Evolutionary conservation across 2,113 vertebrate genomes (phyloP).

Genomic region (Stercorarius parasiticus): DNA sequence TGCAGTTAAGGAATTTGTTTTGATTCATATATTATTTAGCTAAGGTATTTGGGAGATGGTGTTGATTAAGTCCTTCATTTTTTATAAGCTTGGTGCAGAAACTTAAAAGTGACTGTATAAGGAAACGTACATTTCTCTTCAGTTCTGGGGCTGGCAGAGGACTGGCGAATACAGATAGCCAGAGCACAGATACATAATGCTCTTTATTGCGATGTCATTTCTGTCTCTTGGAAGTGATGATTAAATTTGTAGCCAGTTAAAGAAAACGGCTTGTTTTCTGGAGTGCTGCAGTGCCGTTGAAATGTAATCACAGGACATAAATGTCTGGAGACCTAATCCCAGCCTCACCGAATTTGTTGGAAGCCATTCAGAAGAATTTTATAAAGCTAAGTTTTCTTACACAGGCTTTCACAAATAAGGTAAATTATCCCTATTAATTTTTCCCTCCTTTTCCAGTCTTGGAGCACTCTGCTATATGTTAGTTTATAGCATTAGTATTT

Average conservation of each 20-base stretch:
- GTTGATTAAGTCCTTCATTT: background rate
- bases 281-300: background rate
- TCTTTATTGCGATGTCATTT: background rate
- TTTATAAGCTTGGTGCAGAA: background rate
- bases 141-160: background rate
- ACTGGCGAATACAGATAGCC: background rate
- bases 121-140: background rate
- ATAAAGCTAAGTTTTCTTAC: background rate
- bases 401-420: background rate
- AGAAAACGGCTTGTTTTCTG: background rate
- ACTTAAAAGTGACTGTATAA: background rate
- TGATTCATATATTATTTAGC: background rate
- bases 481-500: slow-evolving; percentile 21
- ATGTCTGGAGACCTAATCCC: background rate
- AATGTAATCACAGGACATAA: background rate
- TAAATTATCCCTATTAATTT: background rate
- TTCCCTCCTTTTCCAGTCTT: background rate
- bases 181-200: background rate
- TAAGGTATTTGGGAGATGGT: background rate
- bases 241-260: background rate
- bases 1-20: background rate
- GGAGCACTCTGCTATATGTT: background rate
- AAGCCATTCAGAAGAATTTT: background rate
- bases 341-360: background rate
- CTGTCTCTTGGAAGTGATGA: background rate